Evolutionary conservation across 2,888 invertebrate genomes (phyloP), one percentile per base, ranked within the genome.

Genomic region (Biston betularia): DNA sequence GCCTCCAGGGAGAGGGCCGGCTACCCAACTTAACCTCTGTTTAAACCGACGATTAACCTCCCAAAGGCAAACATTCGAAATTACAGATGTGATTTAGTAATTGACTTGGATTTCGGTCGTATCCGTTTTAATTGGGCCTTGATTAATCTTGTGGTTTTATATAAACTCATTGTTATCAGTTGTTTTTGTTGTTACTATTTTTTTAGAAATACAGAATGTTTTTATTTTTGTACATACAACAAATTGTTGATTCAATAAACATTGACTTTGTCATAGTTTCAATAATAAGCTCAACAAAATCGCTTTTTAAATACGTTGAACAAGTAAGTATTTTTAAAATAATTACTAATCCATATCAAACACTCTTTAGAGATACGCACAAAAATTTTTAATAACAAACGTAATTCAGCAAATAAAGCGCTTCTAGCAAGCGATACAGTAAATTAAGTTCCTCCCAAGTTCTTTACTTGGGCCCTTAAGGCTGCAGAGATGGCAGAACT

Each of bases 41-140:
- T 87, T 87, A 83, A 88, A 88, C 84, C 82, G 86, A 77, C 85
- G 83, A 84, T 87, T 83, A 82, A 80, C 78, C 79, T 80, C 83
- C 79, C 77, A 64, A 63, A 79, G 82, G 81, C 76, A 81, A 83
- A 82, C 83, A 83, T 80, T 78, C 75, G 78, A 79, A 81, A 85
- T 84, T 84, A 84, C 79, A 75, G 77, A 78, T 77, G 81, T 79
- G 77, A 78, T 81, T 80, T 78, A 70, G 78, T 81, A 81, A 83
- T 78, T 72, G 75, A 66, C 75, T 76, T 73, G 72, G 70, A 69
- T 69, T 75, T 75, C 65, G 65, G 70, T 67, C 63, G 58, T 53
- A 65, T 70, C 65, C 65, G 63, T 67, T 71, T 69, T 61, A 65
- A 65, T 68, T 66, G 59, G 57, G 35, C 34, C 63, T 61, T 68